A percentile compares a stretch with the other conserved stretches of the same genome.
Conservation (phyloP, 2,888 invertebrate genomes). For the Crematogaster levior region DNA sequence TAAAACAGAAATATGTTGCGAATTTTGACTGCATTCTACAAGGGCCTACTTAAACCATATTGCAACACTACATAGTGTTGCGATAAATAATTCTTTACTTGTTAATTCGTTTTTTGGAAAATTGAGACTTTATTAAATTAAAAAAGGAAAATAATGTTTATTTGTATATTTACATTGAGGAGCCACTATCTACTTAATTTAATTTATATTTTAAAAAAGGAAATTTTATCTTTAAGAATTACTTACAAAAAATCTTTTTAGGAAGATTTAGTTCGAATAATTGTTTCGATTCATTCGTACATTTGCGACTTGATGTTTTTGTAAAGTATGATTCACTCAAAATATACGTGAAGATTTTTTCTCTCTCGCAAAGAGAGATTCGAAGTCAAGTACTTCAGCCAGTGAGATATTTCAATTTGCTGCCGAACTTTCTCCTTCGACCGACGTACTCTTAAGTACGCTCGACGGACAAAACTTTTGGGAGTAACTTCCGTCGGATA, state of each 20-base stretch:
- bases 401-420: slow-evolving; percentile 48
- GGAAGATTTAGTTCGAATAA: neutral
- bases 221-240: neutral
- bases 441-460: slow-evolving; percentile 33
- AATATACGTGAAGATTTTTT: neutral
- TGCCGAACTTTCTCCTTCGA: slow-evolving; percentile 35
- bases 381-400: slow-evolving; percentile 38
- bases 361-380: slow-evolving; percentile 9
- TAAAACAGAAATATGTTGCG: neutral
- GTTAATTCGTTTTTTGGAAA: neutral
- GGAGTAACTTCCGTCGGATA: slow-evolving; percentile 65
- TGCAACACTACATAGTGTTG: neutral
- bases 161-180: no score
- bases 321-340: neutral
- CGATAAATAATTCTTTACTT: neutral
- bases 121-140: neutral
- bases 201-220: neutral
- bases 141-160: no score
- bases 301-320: neutral
- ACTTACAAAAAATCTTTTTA: neutral
- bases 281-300: neutral
- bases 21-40: neutral
- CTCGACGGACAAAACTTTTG: slow-evolving; percentile 52
- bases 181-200: no score
- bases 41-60: neutral